A percentile compares a stretch with the other conserved stretches of the same genome.
Conservation (phyloP, 2,888 invertebrate genomes). For the Mimachlamys varia region DNA sequence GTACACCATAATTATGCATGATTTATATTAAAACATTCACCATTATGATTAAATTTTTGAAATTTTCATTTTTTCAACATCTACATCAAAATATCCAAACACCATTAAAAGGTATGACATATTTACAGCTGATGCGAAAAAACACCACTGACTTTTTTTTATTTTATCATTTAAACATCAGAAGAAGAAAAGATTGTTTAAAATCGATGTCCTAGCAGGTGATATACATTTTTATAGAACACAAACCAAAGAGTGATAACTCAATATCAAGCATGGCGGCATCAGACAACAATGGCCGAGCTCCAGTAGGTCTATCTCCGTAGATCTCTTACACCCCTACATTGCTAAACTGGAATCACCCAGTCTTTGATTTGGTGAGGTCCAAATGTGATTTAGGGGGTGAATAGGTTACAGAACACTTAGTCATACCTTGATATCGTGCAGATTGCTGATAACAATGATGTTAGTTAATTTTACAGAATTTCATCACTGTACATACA, state of each 20-base stretch:
- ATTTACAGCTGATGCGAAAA: not conserved
- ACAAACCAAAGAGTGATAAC: not conserved
- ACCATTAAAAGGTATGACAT: not conserved
- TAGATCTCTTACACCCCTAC: not conserved
- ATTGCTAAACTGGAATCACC: not conserved
- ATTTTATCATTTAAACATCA: not conserved
- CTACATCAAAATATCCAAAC: not conserved
- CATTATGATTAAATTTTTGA: not conserved
- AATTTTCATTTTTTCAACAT: not conserved
- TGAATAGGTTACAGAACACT: not conserved
- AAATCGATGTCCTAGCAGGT: not conserved
- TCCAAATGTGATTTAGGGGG: too few relatives aligned
- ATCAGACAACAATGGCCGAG: not conserved
- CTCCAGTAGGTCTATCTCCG: not conserved
- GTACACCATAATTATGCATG: not conserved
- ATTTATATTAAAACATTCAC: not conserved
- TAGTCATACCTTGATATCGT: slow-evolving; percentile 1
- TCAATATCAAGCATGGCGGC: not conserved
- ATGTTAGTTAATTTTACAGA: not conserved
- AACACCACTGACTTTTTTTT: not conserved
- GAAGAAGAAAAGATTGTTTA: not conserved
- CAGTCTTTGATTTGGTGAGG: too few relatives aligned
- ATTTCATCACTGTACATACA: not conserved
- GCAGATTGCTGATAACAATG: not conserved
- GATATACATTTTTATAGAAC: not conserved